These are phyloP conservation scores for Amniataba percoides DNA, from an alignment of 2,797 vertebrate species.

Conservation along the genomic window DNA sequence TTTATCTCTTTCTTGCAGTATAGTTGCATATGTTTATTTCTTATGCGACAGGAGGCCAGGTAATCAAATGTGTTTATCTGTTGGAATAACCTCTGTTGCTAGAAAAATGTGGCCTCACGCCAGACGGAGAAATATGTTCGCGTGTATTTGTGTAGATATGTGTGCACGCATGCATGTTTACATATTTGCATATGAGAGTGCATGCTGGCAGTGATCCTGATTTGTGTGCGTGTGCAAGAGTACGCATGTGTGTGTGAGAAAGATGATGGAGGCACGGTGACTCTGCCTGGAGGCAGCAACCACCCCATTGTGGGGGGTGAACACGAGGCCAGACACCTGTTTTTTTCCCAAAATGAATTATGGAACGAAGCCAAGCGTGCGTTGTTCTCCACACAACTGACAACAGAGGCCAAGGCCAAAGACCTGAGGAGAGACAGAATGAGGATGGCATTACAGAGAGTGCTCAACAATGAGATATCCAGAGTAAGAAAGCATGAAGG, in stretches of 20 bases:
- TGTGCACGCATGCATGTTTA: slow-evolving; percentile 34
- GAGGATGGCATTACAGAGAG: slow-evolving; percentile 46
- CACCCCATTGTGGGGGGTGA: slow-evolving; percentile 57
- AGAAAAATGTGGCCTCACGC: slow-evolving; percentile 44
- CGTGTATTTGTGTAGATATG: neutral
- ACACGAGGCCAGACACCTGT: slow-evolving; percentile 78
- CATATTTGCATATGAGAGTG: slow-evolving; percentile 43
- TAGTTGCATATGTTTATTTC: slow-evolving; percentile 33
- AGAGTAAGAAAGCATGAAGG: slow-evolving; percentile 63
- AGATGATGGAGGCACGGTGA: slow-evolving; percentile 51
- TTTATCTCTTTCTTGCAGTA: slow-evolving; percentile 31
- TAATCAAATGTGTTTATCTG: slow-evolving; percentile 75
- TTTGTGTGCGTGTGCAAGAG: slow-evolving; percentile 17
- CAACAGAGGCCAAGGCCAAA: slow-evolving; percentile 59
- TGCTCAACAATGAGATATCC: slow-evolving; percentile 51
- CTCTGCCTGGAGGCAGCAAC: slow-evolving; percentile 65
- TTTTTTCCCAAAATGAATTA: slow-evolving; percentile 76
- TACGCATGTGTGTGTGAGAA: slow-evolving; percentile 6
- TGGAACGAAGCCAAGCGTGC: slow-evolving; percentile 64
- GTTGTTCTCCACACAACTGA: slow-evolving; percentile 57
- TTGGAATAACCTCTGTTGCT: slow-evolving; percentile 69
- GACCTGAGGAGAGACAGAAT: slow-evolving; percentile 63
- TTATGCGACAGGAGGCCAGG: slow-evolving; percentile 34
- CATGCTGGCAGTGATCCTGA: slow-evolving; percentile 32
- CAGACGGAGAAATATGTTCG: slow-evolving; percentile 50